These are phyloP conservation scores for Tauraco erythrolophus DNA, from an alignment of 2,113 vertebrate genomes.

Conservation along the genomic window DNA sequence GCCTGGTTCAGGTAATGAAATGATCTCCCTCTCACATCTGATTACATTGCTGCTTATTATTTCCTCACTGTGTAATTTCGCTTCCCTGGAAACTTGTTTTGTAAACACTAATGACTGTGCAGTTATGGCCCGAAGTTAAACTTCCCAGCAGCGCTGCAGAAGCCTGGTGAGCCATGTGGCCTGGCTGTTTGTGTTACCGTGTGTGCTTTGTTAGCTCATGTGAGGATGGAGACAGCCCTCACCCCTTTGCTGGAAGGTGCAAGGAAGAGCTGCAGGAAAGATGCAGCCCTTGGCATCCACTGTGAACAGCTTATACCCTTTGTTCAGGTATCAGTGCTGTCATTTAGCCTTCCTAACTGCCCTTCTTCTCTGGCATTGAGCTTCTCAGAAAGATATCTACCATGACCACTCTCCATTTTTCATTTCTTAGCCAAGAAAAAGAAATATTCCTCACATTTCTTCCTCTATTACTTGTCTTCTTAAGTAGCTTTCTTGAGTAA, in stretches of 20 bases:
- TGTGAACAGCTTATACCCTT: neutral
- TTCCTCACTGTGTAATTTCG: neutral
- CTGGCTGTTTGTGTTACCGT: neutral
- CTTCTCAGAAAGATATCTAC: neutral
- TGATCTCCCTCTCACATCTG: slow-evolving; percentile 10
- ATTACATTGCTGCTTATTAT: slow-evolving; percentile 27
- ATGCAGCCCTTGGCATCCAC: neutral
- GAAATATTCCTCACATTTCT: neutral
- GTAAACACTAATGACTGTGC: slow-evolving; percentile 36
- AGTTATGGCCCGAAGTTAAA: neutral
- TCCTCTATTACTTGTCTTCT: neutral
- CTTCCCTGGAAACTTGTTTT: slow-evolving; percentile 43
- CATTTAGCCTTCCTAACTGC: neutral
- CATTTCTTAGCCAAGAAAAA: neutral
- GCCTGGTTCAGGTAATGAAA: slow-evolving; percentile 42
- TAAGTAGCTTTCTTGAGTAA: neutral
- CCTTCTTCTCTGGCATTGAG: neutral
- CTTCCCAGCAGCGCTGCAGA: neutral
- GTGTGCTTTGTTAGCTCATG: neutral
- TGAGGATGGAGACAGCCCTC: neutral
- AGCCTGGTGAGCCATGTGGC: neutral
- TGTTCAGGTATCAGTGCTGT: neutral
- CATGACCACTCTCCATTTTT: neutral
- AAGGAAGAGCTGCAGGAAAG: neutral
- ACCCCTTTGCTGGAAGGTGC: neutral